Percentiles rank a stretch among this genome's conserved stretches.
phyloP scores from a whole-genome alignment of 2,888 invertebrate genomes.

The Hirtodrosophila duncani region DNA sequence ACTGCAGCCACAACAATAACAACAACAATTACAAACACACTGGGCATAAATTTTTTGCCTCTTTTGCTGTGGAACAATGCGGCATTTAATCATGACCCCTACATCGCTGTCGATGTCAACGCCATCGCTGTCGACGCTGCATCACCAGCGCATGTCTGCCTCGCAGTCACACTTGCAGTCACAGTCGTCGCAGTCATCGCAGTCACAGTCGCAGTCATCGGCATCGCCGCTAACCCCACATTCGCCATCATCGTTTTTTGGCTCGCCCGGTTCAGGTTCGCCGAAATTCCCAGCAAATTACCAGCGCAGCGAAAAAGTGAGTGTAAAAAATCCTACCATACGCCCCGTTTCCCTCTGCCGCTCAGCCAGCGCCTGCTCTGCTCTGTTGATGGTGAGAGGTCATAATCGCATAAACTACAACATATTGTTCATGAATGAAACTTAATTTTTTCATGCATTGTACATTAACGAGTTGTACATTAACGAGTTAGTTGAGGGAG shows the following conservation, averaged over 20 bases:
- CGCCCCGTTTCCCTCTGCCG: background rate
- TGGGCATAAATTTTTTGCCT: background rate
- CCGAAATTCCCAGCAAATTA: slow-evolving; percentile 73
- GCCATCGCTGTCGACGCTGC: slow-evolving; percentile 60
- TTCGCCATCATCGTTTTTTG: slow-evolving; percentile 56
- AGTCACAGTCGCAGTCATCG: slow-evolving; percentile 20
- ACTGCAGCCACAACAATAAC: too few relatives aligned
- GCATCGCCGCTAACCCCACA: slow-evolving; percentile 48
- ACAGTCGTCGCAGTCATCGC: slow-evolving; percentile 21
- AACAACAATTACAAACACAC: slow-evolving; percentile 3
- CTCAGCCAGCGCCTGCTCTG: background rate
- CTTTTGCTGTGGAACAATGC: slow-evolving; percentile 54
- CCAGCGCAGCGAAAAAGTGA: slow-evolving; percentile 75
- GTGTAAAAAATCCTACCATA: slow-evolving; percentile 37
- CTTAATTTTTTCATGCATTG: too few relatives aligned
- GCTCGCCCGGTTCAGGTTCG: slow-evolving; percentile 39
- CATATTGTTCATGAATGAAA: slow-evolving; percentile 41
- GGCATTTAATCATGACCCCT: slow-evolving; percentile 72
- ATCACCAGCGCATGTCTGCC: slow-evolving; percentile 56
- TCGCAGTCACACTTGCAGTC: slow-evolving; percentile 30
- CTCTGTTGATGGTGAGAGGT: too few relatives aligned
- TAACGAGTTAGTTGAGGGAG: too few relatives aligned
- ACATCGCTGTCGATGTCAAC: slow-evolving; percentile 61
- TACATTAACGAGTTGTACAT: too few relatives aligned
- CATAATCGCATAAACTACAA: slow-evolving; percentile 6